Evolutionary conservation across 2,888 invertebrate genomes (phyloP), one percentile per base, ranked within the genome.

Genomic region (Acholoe squamosa): DNA sequence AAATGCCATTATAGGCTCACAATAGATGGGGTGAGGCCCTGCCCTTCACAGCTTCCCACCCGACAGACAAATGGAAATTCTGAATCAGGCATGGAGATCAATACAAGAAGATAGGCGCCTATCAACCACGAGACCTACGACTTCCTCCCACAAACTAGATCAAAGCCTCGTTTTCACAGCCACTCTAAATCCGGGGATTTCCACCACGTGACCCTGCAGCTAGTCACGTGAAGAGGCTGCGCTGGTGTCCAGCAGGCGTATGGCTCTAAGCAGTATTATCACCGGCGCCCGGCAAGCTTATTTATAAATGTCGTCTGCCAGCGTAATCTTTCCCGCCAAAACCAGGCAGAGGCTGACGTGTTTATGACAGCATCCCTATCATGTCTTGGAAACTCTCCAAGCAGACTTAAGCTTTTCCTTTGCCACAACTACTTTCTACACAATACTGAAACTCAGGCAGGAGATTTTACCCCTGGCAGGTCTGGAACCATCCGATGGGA

Each of bases 111-210:
- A 71, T 71, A 28, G 28, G 14, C 71, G 28, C 25, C 71, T 71
- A 71, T 28, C 71, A 22, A 28, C 3, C n/a, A 5, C 28, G 14
- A 71, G 61, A 61, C 31, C 3, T 71, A 28, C 71, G 28, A 28
- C 71, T 28, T 28, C 71, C 28, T 0, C 10, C 28, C 71, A 28
- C 71, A 71, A 71, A 71, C 71, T 28, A 71, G 71, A 71, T 71
- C 71, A 71, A 71, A 71, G 71, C 71, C 71, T 71, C 71, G 71
- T 71, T 28, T 28, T 71, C 28, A 28, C 61, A 14, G 71, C 71
- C 71, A 61, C 61, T 61, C 61, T 61, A 61, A 14, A 61, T 61
- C 61, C 61, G 61, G n/a, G 61, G 10, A 61, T 61, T 61, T 61
- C 61, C 61, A 61, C 61, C 61, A 61, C 61, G 61, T 61, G 61